Percentiles rank a stretch among this genome's conserved stretches.
Evolutionary conservation across 1,140 invertebrate genomes (phyloP).

Genomic region (Plutomurus gul): DNA sequence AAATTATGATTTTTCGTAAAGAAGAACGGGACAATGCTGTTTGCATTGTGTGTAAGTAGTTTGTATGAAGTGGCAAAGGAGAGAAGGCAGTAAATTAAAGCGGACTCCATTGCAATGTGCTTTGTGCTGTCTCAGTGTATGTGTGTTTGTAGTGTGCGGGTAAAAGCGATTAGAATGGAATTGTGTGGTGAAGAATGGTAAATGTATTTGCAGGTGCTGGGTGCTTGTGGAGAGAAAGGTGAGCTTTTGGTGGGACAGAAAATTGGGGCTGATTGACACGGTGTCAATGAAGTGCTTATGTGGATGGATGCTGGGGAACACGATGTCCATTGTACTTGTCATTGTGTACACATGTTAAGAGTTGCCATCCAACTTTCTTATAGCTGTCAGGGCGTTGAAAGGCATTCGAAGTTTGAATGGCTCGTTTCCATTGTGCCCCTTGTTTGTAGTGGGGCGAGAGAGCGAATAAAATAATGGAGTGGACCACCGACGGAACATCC

Average conservation of each 20-base stretch:
- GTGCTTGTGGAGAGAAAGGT: background rate
- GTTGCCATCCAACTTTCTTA: background rate
- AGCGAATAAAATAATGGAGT: constrained; percentile 35
- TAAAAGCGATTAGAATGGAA: no score
- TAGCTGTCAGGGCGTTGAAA: background rate
- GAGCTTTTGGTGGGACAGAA: background rate
- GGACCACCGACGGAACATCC: constrained; percentile 35
- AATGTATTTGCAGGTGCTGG: background rate
- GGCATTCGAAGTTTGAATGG: background rate
- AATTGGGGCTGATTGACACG: background rate
- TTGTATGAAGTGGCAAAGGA: no score
- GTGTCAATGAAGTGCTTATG: background rate
- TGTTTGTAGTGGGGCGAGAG: constrained; percentile 44
- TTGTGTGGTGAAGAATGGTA: no score
- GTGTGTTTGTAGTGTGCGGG: no score
- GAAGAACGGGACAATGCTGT: no score
- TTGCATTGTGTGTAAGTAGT: no score
- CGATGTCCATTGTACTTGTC: background rate
- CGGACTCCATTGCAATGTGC: no score
- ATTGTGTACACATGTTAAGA: background rate
- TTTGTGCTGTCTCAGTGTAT: no score
- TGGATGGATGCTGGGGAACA: background rate
- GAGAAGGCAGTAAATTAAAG: no score
- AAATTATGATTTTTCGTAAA: no score
- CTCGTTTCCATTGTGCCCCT: constrained; percentile 18